phyloP scores from a whole-genome alignment of 1,140 invertebrate genomes.

The Ceratina japonica region DNA sequence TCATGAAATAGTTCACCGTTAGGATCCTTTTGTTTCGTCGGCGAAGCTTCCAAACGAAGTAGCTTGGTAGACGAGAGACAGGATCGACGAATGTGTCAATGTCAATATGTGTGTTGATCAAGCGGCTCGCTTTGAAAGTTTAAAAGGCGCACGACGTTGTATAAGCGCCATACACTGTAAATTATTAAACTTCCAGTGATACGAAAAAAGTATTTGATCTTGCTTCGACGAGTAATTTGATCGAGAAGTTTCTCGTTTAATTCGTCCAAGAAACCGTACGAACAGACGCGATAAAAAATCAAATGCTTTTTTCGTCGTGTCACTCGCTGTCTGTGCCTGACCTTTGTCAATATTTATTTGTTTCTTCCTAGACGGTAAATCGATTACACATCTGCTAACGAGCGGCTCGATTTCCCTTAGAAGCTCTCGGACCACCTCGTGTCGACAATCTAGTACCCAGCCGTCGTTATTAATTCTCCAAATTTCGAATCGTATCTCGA shows the following conservation, averaged over 20 bases:
- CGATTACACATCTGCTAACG: conserved; percentile 21
- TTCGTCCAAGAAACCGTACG: not conserved
- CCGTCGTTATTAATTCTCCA: not conserved
- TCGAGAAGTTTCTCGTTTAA: no score
- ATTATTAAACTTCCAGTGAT: conserved; percentile 43
- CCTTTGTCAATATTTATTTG: conserved; percentile 66
- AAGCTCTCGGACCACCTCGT: conserved; percentile 42
- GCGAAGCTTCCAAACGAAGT: not conserved
- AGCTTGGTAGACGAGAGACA: conserved; percentile 15
- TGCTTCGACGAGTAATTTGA: not conserved
- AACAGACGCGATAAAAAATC: not conserved
- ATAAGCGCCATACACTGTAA: conserved; percentile 42
- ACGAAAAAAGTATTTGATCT: conserved; percentile 27
- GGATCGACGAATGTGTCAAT: conserved; percentile 3
- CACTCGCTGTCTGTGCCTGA: conserved; percentile 74
- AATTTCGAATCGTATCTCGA: not conserved
- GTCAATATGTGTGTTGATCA: conserved; percentile 11
- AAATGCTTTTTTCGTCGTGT: conserved; percentile 58
- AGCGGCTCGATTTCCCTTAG: conserved; percentile 18
- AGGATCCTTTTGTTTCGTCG: not conserved
- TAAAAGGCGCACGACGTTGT: conserved; percentile 17
- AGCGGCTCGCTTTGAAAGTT: conserved; percentile 6
- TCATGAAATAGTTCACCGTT: not conserved
- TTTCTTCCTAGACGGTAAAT: conserved; percentile 38
- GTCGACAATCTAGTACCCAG: conserved; percentile 53